Percentiles rank a stretch among this genome's conserved stretches.
Evolutionary conservation across 2,888 invertebrate species (phyloP).

Genomic region (Eurytoma adleriae): DNA sequence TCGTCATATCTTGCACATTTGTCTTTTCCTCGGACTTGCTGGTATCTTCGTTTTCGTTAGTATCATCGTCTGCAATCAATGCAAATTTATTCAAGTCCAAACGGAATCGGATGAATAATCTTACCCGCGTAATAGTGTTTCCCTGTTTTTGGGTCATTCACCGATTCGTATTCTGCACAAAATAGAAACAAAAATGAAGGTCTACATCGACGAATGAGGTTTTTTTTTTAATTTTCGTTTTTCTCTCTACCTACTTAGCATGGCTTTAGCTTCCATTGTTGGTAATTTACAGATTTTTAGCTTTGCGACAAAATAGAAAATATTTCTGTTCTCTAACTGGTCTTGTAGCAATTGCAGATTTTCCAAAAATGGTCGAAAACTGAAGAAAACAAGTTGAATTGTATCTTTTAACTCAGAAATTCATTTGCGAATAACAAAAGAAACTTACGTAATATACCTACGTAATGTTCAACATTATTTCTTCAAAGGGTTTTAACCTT

Average conservation of each 20-base stretch:
- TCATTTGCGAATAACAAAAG: constrained; percentile 1
- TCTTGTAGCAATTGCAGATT: not conserved
- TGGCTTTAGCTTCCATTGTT: constrained; percentile 60
- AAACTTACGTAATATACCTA: constrained; percentile 54
- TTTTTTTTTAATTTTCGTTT: not conserved
- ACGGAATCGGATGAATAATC: not conserved
- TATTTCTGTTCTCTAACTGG: not conserved
- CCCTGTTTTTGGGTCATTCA: not conserved
- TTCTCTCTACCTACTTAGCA: constrained; percentile 56
- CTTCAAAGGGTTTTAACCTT: constrained; percentile 69
- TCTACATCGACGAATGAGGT: no score
- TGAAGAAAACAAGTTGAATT: constrained; percentile 41
- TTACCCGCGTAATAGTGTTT: not conserved
- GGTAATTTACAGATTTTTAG: constrained; percentile 63
- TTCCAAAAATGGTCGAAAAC: constrained; percentile 61
- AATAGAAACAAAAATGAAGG: not conserved
- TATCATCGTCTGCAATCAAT: not conserved
- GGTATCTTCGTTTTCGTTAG: constrained; percentile 1
- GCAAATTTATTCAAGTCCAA: not conserved
- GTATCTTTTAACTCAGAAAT: not conserved
- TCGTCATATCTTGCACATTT: constrained; percentile 75
- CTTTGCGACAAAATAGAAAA: constrained; percentile 62
- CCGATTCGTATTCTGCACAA: not conserved
- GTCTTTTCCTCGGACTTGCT: not conserved
- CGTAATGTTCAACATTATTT: constrained; percentile 67